Conservation (phyloP, 2,888 invertebrate species). For the Eilema caniola region DNA sequence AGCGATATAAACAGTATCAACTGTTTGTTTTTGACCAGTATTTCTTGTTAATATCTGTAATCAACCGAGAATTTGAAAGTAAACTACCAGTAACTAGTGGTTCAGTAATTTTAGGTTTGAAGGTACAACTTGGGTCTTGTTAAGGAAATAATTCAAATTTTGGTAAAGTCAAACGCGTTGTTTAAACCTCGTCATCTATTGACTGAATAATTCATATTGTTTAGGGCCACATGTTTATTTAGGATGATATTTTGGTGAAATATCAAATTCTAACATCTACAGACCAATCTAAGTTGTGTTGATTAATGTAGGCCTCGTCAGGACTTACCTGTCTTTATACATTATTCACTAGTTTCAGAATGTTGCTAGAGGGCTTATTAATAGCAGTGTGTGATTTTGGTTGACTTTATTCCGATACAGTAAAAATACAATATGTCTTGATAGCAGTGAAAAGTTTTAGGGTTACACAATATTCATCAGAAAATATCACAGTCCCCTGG, state of each 20-base stretch:
- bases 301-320: slow-evolving; percentile 66
- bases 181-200: slow-evolving; percentile 62
- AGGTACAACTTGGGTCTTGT: slow-evolving; percentile 38
- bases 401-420: background rate
- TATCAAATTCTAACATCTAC: slow-evolving; percentile 54
- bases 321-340: slow-evolving; percentile 50
- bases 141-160: slow-evolving; percentile 48
- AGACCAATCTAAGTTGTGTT: slow-evolving; percentile 61
- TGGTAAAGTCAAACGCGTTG: slow-evolving; percentile 51
- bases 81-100: slow-evolving; percentile 40
- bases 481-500: too few species aligned
- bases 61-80: slow-evolving; percentile 36
- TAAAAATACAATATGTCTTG: too few species aligned
- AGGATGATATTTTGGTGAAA: slow-evolving; percentile 77
- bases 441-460: too few species aligned
- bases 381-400: background rate
- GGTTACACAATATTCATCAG: too few species aligned
- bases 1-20: slow-evolving; percentile 7
- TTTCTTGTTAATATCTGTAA: slow-evolving; percentile 37
- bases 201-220: slow-evolving; percentile 74
- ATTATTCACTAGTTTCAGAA: slow-evolving; percentile 48
- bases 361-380: slow-evolving; percentile 25
- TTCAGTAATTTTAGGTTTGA: slow-evolving; percentile 49
- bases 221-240: slow-evolving; percentile 72
- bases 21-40: slow-evolving; percentile 35